Evolutionary conservation across 2,113 vertebrate genomes (phyloP), one percentile per base, ranked within the genome.

Genomic region (Oenanthe oenanthe): DNA sequence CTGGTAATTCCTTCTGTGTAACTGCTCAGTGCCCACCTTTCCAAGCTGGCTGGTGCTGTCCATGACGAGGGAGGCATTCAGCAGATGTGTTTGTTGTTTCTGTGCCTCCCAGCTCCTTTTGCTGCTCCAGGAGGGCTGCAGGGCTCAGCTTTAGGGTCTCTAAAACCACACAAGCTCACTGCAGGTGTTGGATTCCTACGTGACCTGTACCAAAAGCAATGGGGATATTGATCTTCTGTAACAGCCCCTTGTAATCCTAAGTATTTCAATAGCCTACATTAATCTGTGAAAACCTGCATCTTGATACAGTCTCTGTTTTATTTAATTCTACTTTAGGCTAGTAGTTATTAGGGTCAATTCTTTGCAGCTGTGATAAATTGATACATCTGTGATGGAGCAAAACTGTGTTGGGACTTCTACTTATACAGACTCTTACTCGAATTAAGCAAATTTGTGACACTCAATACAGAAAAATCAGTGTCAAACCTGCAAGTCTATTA

Each of bases 241-340:
- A 70, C 0, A 72, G 54, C 25, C 61, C 66, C 60, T 85, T 70
- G 82, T 83, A 88, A 85, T 25, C 54, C 51, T 1, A 45, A 50
- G 50, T 66, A 54, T 83, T 92, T 68, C 74, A 76, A 73, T n/a
- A 79, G 92, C 74, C 58, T 68, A 28, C 57, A 32, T 82, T 77
- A 85, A 79, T 88, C 88, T 93, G 85, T 38, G 82, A 45, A 90
- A 92, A 50, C 32, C 71, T 85, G 43, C 71, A 31, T 66, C 88
- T 93, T 93, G 88, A 83, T 88, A 53, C 42, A 70, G 38, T 19
- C 78, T 43, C 50, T 26, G 67, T 73, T 95, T 88, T 88, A 72
- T 96, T 90, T 94, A 54, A 89, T 88, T 92, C 92, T 90, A 66
- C 94, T 94, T 90, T 34, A 43, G 71, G 63, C 71, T 62, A 83